Evolutionary conservation across 2,888 invertebrate genomes (phyloP).

Genomic region (Mycalesis mineus): DNA sequence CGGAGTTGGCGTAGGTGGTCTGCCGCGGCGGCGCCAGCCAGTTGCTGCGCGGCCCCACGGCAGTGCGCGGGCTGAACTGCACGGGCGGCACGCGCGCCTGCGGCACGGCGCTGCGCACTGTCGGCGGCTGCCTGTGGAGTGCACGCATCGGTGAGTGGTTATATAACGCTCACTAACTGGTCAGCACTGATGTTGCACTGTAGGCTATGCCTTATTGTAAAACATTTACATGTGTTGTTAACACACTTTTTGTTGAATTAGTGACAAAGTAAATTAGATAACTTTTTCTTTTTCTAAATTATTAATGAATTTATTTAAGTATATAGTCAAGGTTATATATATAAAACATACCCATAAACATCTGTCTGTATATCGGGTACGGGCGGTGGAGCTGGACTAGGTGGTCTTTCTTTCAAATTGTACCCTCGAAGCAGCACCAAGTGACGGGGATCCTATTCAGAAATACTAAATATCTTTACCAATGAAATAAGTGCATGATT

Average conservation of each 20-base stretch:
- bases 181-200: too few relatives aligned
- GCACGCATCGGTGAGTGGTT: too few relatives aligned
- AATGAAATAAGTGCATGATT: too few relatives aligned
- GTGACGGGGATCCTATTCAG: slow-evolving; percentile 83
- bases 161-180: too few relatives aligned
- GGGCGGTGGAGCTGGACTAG: slow-evolving; percentile 80
- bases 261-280: too few relatives aligned
- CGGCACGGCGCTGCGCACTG: slow-evolving; percentile 18
- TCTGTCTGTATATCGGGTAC: slow-evolving; percentile 66
- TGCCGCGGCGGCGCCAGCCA: slow-evolving; percentile 51
- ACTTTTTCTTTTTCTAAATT: too few relatives aligned
- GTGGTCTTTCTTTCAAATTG: slow-evolving; percentile 82
- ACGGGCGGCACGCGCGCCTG: slow-evolving; percentile 21
- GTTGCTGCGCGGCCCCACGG: slow-evolving; percentile 33
- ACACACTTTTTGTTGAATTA: too few relatives aligned
- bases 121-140: slow-evolving; percentile 24
- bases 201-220: too few relatives aligned
- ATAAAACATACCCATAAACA: slow-evolving; percentile 51
- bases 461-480: too few relatives aligned
- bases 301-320: too few relatives aligned
- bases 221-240: too few relatives aligned
- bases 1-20: slow-evolving; percentile 67
- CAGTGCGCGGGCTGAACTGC: slow-evolving; percentile 32
- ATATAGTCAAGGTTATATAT: too few relatives aligned
- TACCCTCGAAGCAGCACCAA: slow-evolving; percentile 87